Base-by-base conservation (phyloP, 2,888 invertebrate species). In the Drosophila acutilabella region DNA sequence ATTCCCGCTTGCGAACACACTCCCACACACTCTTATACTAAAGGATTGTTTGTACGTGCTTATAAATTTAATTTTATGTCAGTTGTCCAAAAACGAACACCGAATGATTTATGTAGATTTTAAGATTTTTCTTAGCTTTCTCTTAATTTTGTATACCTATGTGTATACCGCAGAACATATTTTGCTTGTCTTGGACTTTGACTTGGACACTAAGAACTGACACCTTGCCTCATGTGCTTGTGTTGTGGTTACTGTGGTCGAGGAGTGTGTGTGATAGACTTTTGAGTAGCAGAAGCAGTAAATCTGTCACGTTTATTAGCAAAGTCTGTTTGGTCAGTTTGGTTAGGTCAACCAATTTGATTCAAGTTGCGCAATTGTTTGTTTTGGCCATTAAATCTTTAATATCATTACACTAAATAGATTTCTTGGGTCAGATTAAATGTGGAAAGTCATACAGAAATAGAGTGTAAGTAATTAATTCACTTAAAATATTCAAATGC, bases 301-400 rank as follows among this genome's bases (percentile, higher is more conserved):
- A 78, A 72, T 75, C 70, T 77, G 78, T 74, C 80, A 80, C 80
- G 73, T 73, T 76, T 80, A 73, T 73, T 71, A 80, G 59, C 38
- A 58, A 74, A 61, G 52, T 50, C 47, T 30, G 36, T n/a, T 38
- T 53, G 42, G 48, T 40, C 47, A 41, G 40, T 33, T 60, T 40
- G 47, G 52, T 53, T 30, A 41, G 64, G 70, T 41, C 36, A 73
- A 59, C 36, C 51, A 44, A 16, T 62, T 56, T 59, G 38, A 38
- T 53, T 61, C 44, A 8, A 20, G 45, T 44, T 42, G 57, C 52
- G 26, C 8, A 26, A 16, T 16, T 48, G 16, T 30, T 33, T 50
- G 26, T 30, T 14, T 47, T 6, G n/a, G 18, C 1, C n/a, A 36
- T 20, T 36, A n/a, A 13, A n/a, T 36, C n/a, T 36, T 50, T n/a